These are phyloP conservation scores for Drosophila eohydei DNA, from an alignment of 2,888 invertebrate genomes.

Conservation along the genomic window DNA sequence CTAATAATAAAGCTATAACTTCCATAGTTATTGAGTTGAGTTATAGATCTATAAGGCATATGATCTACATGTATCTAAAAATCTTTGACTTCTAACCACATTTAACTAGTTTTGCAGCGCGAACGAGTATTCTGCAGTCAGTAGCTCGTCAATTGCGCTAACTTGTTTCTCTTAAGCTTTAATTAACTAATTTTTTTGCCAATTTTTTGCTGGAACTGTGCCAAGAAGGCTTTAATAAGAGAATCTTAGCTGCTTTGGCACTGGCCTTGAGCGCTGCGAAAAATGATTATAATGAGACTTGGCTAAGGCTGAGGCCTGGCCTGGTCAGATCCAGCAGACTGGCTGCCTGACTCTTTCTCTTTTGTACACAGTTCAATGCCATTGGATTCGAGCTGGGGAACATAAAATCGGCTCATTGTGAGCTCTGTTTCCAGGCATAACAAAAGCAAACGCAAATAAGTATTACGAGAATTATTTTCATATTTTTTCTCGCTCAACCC, in stretches of 20 bases:
- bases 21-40: no score
- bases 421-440: conserved; percentile 54
- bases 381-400: conserved; percentile 31
- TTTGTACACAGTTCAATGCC: conserved; percentile 70
- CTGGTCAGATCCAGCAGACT: no score
- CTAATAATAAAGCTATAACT: no score
- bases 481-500: background rate
- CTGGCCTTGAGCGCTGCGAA: conserved; percentile 72
- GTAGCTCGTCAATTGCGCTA: background rate
- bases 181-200: background rate
- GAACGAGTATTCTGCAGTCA: background rate
- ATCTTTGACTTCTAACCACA: background rate
- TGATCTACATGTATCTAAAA: background rate
- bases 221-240: conserved; percentile 64
- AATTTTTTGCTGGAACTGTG: conserved; percentile 47
- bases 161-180: conserved; percentile 4
- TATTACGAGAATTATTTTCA: conserved; percentile 59
- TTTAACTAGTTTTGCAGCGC: background rate
- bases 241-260: conserved; percentile 58
- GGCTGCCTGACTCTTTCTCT: conserved; percentile 25
- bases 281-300: conserved; percentile 32
- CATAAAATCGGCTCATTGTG: conserved; percentile 61
- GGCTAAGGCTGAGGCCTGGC: conserved; percentile 13
- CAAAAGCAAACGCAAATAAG: conserved; percentile 63
- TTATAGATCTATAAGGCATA: background rate